Conservation (phyloP, 1,140 invertebrate species). For the Asobara japonica region DNA sequence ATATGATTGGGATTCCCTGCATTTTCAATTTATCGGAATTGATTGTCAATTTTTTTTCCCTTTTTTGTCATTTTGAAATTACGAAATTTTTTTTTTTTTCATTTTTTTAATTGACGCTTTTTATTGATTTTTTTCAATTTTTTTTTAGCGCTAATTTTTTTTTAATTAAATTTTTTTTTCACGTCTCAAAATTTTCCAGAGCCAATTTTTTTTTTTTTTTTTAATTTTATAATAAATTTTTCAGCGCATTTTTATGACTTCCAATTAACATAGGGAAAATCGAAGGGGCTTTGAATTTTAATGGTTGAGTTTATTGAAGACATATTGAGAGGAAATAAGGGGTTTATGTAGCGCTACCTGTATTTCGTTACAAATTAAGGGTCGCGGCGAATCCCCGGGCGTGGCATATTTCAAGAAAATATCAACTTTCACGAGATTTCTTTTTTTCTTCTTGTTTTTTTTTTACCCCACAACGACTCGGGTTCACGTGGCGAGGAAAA, state of each 20-base stretch:
- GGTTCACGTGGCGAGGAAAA: slow-evolving; percentile 1
- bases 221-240: too few species aligned
- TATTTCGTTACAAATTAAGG: slow-evolving; percentile 14
- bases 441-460: background rate
- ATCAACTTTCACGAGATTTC: slow-evolving; percentile 9
- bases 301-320: background rate
- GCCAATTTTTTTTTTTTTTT: too few species aligned
- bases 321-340: slow-evolving; percentile 6
- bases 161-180: too few species aligned
- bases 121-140: too few species aligned
- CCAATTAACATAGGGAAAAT: too few species aligned
- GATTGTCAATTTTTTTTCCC: too few species aligned
- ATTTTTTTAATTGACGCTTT: too few species aligned
- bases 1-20: background rate
- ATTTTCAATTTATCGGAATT: background rate
- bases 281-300: slow-evolving; percentile 1
- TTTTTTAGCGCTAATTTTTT: too few species aligned
- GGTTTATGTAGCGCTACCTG: background rate
- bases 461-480: background rate
- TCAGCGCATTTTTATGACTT: too few species aligned
- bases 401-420: slow-evolving; percentile 15
- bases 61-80: too few species aligned
- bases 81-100: too few species aligned
- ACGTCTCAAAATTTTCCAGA: too few species aligned
- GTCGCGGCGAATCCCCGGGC: slow-evolving; percentile 1